A percentile compares a stretch with the other conserved stretches of the same genome.
These are phyloP conservation scores for Netelia virgata DNA, from an alignment of 2,888 invertebrate genomes.

Conservation along the genomic window DNA sequence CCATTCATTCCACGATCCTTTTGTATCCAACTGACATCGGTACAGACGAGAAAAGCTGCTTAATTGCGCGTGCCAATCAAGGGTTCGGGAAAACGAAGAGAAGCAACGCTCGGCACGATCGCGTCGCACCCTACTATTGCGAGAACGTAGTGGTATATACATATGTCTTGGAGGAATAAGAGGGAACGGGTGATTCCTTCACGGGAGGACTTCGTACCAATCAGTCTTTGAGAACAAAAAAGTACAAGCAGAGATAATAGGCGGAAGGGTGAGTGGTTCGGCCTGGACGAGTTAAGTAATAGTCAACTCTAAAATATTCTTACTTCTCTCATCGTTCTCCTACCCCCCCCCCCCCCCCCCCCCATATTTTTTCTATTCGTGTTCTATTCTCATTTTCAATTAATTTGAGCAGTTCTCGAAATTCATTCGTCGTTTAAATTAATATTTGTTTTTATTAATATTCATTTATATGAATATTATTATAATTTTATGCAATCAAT, in stretches of 20 bases:
- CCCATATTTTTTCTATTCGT: background rate
- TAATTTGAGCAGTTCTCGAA: slow-evolving; percentile 27
- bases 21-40: slow-evolving; percentile 61
- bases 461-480: too few species aligned
- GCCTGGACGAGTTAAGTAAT: slow-evolving; percentile 45
- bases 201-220: slow-evolving; percentile 56
- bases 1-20: slow-evolving; percentile 36
- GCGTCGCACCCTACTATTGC: slow-evolving; percentile 52
- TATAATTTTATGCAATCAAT: too few species aligned
- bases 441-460: too few species aligned
- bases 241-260: slow-evolving; percentile 46
- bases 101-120: slow-evolving; percentile 11
- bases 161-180: slow-evolving; percentile 30
- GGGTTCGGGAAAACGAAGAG: slow-evolving; percentile 66
- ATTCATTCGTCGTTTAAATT: slow-evolving; percentile 38
- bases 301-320: slow-evolving; percentile 65
- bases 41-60: slow-evolving; percentile 70
- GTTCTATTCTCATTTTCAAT: slow-evolving; percentile 6
- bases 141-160: background rate
- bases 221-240: slow-evolving; percentile 66
- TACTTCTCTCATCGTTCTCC: slow-evolving; percentile 25
- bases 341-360: background rate
- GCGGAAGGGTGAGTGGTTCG: background rate
- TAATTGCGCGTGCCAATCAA: slow-evolving; percentile 77
- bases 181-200: slow-evolving; percentile 34